Base-by-base conservation (phyloP, 2,797 vertebrate genomes). In the Sebastes baramenuke region DNA sequence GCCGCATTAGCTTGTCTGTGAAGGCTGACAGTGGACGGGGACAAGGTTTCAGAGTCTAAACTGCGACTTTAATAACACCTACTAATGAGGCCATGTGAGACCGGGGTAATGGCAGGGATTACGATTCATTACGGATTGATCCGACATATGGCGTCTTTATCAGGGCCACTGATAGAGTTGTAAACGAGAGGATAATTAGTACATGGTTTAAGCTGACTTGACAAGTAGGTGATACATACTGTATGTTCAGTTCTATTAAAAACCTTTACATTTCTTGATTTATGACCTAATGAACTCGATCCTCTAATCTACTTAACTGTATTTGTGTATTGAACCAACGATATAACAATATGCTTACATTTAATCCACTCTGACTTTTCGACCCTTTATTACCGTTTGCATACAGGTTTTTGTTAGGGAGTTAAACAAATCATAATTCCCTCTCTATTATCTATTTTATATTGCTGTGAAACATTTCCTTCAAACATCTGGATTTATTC, bases 11-110 rank as follows among this genome's bases (percentile, higher is more conserved):
- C 78, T 78, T 42, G 90, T 84, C 84, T 55, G 84, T 52, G 87
- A 67, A 12, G 75, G 80, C 77, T 30, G 83, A 89, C 85, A 62
- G 85, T 70, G 79, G 88, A 83, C 77, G 10, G 82, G 84, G 67
- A 86, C 90, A 85, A 49, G 84, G 87, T 86, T 84, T 90, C 82
- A 83, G 81, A 87, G 83, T 92, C 88, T 30, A 86, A 90, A 88
- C 91, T 27, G 85, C 67, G 36, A 87, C 90, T 87, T 92, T 77
- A 73, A 81, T 89, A 87, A 90, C 89, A 90, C 88, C 77, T 86
- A 62, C 92, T 95, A 94, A 95, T 94, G 94, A 94, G 92, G 89
- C 90, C 90, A 77, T 67, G 81, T 80, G 90, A 89, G 90, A 88
- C 83, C 22, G 8, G 83, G 82, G 77, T 93, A 90, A 93, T 93